Evolutionary conservation across 2,888 invertebrate species (phyloP).

Genomic region (Ormia ochracea): DNA sequence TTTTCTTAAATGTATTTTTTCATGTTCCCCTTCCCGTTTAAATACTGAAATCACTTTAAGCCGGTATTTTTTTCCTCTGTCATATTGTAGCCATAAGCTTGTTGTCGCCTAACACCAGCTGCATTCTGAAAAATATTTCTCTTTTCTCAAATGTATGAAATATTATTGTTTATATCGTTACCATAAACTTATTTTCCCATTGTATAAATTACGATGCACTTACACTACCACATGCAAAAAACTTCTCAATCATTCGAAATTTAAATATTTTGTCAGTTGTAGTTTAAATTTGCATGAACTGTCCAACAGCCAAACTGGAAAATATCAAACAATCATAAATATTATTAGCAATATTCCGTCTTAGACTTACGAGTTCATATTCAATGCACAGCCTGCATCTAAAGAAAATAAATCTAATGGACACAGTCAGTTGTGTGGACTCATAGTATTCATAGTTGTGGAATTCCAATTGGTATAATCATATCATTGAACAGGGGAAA

Average conservation of each 20-base stretch:
- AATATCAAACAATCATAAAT: constrained; percentile 35
- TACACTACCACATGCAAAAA: neutral
- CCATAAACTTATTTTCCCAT: neutral
- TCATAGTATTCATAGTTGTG: neutral
- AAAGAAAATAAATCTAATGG: constrained; percentile 35
- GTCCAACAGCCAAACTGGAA: constrained; percentile 45
- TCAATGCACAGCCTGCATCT: constrained; percentile 16
- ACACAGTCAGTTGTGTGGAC: constrained; percentile 13
- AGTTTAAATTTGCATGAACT: constrained; percentile 47
- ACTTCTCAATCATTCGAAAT: constrained; percentile 68
- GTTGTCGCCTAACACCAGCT: neutral
- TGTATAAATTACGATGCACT: constrained; percentile 13
- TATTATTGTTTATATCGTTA: neutral
- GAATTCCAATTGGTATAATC: constrained; percentile 17
- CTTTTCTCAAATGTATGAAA: neutral
- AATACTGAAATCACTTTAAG: too few species aligned
- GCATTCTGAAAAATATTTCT: neutral
- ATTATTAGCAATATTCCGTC: constrained; percentile 6
- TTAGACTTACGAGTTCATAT: neutral
- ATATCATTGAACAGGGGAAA: constrained; percentile 1
- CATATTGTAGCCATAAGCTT: too few species aligned
- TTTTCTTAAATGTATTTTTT: too few species aligned
- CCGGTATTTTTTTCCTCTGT: too few species aligned
- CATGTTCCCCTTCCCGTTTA: too few species aligned
- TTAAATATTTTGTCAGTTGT: constrained; percentile 72